Base-by-base conservation (phyloP, 1,140 invertebrate genomes). In the Rhyacophila brunnea region DNA sequence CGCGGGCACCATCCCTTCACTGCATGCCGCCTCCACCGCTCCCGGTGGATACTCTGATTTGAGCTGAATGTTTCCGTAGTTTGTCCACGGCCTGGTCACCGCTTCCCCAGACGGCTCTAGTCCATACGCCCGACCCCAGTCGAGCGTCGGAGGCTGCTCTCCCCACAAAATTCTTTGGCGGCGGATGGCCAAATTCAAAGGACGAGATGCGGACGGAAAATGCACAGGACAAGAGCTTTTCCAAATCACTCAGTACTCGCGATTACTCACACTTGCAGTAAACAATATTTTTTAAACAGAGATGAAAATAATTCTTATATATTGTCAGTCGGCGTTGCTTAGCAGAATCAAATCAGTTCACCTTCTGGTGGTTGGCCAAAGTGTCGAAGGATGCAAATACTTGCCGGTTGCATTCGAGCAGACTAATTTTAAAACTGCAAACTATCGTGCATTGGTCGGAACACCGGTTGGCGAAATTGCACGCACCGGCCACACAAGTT, bases 31-130 rank as follows among this genome's bases (percentile, higher is more conserved):
- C 62, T 56, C 62, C 61, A 58, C 61, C 61, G 56, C 61, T 49
- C 46, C 51, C 38, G 51, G 46, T 36, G 50, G 34, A 10, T 43
- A 43, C 42, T 64, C 58, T 34, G 28, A 57, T 54, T 64, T 60
- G 38, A 57, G 62, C 62, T 59, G 57, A 57, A 64, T 59, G 1
- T 60, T 58, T 54, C 44, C 55, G 60, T 28, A 36, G 43, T 36
- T 14, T 14, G 14, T 14, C n/a, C 32, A 70, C 46, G 59, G 50
- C 51, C 42, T 43, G 57, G 38, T 14, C 13, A 17, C 19, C 65
- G 69, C 71, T 70, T 42, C 62, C 59, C 65, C n/a, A n/a, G 65
- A 55, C 70, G 65, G 70, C 69, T 68, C 68, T 67, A 69, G 71
- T 62, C 67, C 67, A 69, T 70, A 69, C 72, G 71, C 70, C 68